A percentile compares a stretch with the other conserved stretches of the same genome.
Evolutionary conservation across 2,797 vertebrate genomes (phyloP).

Genomic region (Enteromius unitaeniatus): DNA sequence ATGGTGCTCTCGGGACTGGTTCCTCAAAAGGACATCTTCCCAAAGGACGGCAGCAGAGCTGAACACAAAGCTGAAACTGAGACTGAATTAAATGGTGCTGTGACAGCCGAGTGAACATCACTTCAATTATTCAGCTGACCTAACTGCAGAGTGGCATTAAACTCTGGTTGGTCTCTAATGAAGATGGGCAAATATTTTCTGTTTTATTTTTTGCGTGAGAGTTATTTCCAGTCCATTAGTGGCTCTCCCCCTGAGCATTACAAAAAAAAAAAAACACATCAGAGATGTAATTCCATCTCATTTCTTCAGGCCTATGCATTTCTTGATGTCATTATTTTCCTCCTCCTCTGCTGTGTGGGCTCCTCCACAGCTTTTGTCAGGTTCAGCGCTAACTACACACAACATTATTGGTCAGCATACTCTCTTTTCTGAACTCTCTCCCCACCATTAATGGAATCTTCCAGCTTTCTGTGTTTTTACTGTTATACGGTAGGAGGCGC

Average conservation of each 20-base stretch:
- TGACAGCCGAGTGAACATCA: constrained; percentile 31
- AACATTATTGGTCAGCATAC: too few species aligned
- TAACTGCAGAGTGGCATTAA: not conserved
- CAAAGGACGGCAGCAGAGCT: not conserved
- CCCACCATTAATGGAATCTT: too few species aligned
- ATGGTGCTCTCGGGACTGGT: not conserved
- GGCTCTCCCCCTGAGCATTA: not conserved
- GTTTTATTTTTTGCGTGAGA: not conserved
- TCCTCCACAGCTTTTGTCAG: not conserved
- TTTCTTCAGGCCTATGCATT: not conserved
- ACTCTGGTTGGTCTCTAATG: not conserved
- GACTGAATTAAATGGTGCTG: not conserved
- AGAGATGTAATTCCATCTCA: constrained; percentile 8
- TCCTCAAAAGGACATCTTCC: not conserved
- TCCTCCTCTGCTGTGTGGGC: constrained; percentile 12
- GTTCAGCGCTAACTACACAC: not conserved
- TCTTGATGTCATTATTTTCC: not conserved
- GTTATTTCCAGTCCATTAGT: constrained; percentile 1
- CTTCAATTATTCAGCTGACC: constrained; percentile 12
- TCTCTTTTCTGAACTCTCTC: not conserved
- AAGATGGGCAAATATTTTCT: not conserved
- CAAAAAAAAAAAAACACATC: not conserved
- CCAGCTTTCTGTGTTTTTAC: too few species aligned
- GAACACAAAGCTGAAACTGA: not conserved
- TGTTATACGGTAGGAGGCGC: too few species aligned